A percentile compares a stretch with the other conserved stretches of the same genome.
Evolutionary conservation across 2,797 vertebrate genomes (phyloP).

Genomic region (Podarcis lilfordi): DNA sequence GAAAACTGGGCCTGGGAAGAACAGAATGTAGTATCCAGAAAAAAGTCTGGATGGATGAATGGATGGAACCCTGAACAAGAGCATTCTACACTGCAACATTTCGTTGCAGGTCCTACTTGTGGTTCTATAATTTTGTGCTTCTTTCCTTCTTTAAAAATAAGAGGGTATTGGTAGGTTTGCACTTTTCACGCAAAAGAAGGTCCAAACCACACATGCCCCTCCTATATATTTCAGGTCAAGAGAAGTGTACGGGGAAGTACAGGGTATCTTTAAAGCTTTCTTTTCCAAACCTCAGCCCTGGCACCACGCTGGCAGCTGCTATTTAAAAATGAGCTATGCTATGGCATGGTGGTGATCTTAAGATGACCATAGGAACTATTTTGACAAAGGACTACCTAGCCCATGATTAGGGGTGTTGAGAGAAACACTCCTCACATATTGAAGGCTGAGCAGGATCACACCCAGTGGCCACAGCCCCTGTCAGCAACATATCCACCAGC

Average conservation of each 20-base stretch:
- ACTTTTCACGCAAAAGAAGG: neutral
- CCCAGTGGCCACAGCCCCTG: neutral
- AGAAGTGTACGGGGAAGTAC: no score
- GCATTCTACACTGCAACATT: no score
- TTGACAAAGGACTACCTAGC: neutral
- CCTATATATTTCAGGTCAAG: no score
- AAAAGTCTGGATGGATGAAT: neutral
- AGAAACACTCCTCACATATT: neutral
- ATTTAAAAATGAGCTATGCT: neutral
- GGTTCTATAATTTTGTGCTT: neutral
- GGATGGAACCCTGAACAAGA: neutral
- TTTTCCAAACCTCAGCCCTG: neutral
- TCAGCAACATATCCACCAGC: no score
- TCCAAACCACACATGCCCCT: no score
- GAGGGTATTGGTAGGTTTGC: no score
- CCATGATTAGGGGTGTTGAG: neutral
- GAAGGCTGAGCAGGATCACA: neutral
- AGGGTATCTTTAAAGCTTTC: neutral
- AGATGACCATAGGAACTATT: neutral
- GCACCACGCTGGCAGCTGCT: neutral
- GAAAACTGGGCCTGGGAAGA: neutral
- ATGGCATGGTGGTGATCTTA: neutral
- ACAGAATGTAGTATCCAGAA: neutral
- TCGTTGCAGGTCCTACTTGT: no score
- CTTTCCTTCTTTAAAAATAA: neutral